phyloP scores from a whole-genome alignment of 2,113 vertebrate species.

The Clarias gariepinus region DNA sequence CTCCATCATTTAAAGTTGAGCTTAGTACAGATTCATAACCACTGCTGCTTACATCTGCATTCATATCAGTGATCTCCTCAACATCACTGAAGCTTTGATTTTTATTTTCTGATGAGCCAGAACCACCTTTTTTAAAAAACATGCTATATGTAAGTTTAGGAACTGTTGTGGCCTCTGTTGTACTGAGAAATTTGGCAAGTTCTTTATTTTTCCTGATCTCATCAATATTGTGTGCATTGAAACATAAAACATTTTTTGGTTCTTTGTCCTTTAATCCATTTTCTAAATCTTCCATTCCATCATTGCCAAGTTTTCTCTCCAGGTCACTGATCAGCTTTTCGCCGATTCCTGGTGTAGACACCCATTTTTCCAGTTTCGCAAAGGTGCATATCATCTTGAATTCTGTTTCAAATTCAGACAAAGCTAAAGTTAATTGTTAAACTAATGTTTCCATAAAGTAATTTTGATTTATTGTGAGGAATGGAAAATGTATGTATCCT shows the following conservation, averaged over 20 bases:
- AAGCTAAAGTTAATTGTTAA: background rate
- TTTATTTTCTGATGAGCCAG: background rate
- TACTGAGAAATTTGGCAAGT: background rate
- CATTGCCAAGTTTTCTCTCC: background rate
- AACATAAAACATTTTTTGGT: background rate
- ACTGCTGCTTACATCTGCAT: background rate
- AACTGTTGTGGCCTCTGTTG: background rate
- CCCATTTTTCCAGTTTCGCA: background rate
- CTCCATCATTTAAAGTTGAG: background rate
- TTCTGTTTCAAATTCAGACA: background rate
- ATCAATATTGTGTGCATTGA: background rate
- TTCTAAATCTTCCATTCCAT: background rate
- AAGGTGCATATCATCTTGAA: background rate
- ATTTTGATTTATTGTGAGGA: background rate
- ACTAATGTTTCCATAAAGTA: too few species aligned
- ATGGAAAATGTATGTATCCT: background rate
- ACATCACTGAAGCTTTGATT: background rate
- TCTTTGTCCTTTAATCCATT: background rate
- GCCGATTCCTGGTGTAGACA: background rate
- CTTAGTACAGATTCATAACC: background rate
- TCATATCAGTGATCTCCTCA: background rate
- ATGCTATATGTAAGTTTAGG: background rate
- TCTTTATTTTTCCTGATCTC: constrained; percentile 10
- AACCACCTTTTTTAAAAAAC: background rate
- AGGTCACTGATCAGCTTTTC: background rate